Conservation (phyloP, 1,140 invertebrate species). For the Drosophila sproati region DNA sequence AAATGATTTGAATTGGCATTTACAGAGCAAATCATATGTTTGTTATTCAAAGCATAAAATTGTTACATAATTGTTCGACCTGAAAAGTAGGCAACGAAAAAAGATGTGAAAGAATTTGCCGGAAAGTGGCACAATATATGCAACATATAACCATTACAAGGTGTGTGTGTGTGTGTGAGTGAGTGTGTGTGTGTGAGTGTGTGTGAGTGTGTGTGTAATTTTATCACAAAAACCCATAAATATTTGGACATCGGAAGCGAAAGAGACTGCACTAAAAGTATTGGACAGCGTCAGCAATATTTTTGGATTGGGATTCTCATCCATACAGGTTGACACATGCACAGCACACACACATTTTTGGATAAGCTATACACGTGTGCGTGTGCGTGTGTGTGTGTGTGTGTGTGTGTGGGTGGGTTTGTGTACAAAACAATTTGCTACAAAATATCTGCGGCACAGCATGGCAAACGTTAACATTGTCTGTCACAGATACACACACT, state of each 20-base stretch:
- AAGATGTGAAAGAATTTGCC: constrained; percentile 49
- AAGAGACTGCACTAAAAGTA: not conserved
- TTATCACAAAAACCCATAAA: constrained; percentile 60
- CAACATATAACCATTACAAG: not conserved
- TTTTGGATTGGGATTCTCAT: constrained; percentile 50
- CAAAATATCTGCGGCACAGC: constrained; percentile 34
- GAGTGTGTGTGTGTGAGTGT: constrained; percentile 10
- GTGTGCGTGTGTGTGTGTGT: constrained; percentile 4
- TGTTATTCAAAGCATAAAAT: constrained; percentile 77
- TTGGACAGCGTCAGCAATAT: constrained; percentile 56
- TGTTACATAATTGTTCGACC: constrained; percentile 63
- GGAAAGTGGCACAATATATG: constrained; percentile 52
- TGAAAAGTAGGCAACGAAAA: constrained; percentile 42
- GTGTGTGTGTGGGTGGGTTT: constrained; percentile 2
- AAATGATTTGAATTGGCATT: not conserved
- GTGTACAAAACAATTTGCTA: constrained; percentile 57
- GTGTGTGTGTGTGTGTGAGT: constrained; percentile 3
- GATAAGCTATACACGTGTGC: constrained; percentile 24
- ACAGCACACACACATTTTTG: constrained; percentile 22
- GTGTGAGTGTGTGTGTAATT: constrained; percentile 12
- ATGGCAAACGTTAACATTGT: constrained; percentile 58
- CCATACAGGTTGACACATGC: constrained; percentile 52
- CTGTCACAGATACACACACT: constrained; percentile 56
- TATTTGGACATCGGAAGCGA: constrained; percentile 63
- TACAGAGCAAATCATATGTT: constrained; percentile 25